phyloP scores from a whole-genome alignment of 2,113 vertebrate species.

The Poeciliopsis occidentalis region DNA sequence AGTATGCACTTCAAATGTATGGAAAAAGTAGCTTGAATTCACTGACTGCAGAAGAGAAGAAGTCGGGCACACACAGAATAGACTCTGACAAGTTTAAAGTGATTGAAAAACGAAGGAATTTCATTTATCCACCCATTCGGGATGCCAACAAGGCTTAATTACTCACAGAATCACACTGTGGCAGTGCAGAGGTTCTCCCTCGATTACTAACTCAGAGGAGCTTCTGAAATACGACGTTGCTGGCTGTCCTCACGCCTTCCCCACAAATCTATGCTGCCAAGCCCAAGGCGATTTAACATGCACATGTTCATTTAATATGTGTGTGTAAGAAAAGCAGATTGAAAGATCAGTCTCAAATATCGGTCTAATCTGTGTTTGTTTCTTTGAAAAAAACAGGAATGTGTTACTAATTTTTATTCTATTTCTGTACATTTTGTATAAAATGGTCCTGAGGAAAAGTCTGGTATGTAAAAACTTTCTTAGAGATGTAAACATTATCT shows the following conservation, averaged over 20 bases:
- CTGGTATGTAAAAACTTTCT: background rate
- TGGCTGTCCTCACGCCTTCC: conserved; percentile 11
- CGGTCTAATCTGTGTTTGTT: too few species aligned
- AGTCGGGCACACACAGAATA: background rate
- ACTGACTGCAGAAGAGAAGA: background rate
- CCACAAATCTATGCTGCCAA: background rate
- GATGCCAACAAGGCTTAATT: conserved; percentile 62
- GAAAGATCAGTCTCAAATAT: too few species aligned
- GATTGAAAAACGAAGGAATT: conserved; percentile 47
- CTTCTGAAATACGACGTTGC: conserved; percentile 61
- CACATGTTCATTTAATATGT: background rate
- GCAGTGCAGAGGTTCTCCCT: conserved; percentile 48
- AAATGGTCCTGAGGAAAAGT: background rate
- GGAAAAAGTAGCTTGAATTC: background rate
- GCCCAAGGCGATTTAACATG: conserved; percentile 7
- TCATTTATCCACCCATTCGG: conserved; percentile 46
- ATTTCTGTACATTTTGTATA: background rate
- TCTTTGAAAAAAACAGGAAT: background rate
- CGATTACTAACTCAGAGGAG: conserved; percentile 57
- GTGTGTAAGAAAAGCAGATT: background rate
- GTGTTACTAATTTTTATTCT: background rate
- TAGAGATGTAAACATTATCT: too few species aligned
- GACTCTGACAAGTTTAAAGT: conserved; percentile 40
- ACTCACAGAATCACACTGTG: conserved; percentile 44
- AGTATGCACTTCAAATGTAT: background rate